A percentile compares a stretch with the other conserved stretches of the same genome.
Conservation (phyloP, 2,888 invertebrate species). For the Nephrocerus scutellatus region DNA sequence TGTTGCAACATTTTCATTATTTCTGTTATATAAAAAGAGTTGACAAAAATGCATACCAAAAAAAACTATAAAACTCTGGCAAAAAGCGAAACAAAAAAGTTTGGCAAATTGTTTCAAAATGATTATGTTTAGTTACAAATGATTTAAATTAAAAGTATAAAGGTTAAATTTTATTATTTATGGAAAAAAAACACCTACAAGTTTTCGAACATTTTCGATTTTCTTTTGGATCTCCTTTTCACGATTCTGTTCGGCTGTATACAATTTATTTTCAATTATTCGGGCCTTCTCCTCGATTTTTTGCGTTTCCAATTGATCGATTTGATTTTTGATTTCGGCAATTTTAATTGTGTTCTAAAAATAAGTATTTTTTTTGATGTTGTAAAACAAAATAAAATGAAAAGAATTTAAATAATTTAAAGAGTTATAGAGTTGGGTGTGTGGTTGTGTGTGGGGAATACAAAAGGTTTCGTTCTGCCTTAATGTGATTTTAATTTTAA, state of each 20-base stretch:
- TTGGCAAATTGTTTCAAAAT: conserved; percentile 8
- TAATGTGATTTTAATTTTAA: too few relatives aligned
- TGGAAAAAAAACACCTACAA: conserved; percentile 58
- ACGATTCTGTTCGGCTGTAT: conserved; percentile 73
- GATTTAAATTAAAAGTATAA: conserved; percentile 11
- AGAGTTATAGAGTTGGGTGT: neutral
- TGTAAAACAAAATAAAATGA: neutral
- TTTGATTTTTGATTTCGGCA: conserved; percentile 60
- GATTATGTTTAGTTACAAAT: conserved; percentile 11
- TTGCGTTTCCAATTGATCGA: conserved; percentile 53
- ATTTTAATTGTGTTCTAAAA: conserved; percentile 60
- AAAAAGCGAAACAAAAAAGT: too few relatives aligned
- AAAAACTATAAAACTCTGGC: too few relatives aligned
- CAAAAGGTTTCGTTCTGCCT: too few relatives aligned
- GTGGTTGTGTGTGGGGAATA: neutral
- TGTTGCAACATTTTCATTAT: too few relatives aligned
- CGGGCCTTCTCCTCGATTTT: conserved; percentile 62
- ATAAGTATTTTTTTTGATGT: conserved; percentile 17
- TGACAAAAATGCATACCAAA: too few relatives aligned
- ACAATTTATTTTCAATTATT: conserved; percentile 67
- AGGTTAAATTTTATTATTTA: conserved; percentile 14
- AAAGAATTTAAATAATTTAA: neutral
- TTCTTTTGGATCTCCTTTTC: conserved; percentile 79
- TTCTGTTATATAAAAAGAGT: too few relatives aligned
- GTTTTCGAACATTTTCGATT: conserved; percentile 75